These are phyloP conservation scores for Oryzias javanicus DNA, from an alignment of 2,113 vertebrate genomes.

Conservation along the genomic window DNA sequence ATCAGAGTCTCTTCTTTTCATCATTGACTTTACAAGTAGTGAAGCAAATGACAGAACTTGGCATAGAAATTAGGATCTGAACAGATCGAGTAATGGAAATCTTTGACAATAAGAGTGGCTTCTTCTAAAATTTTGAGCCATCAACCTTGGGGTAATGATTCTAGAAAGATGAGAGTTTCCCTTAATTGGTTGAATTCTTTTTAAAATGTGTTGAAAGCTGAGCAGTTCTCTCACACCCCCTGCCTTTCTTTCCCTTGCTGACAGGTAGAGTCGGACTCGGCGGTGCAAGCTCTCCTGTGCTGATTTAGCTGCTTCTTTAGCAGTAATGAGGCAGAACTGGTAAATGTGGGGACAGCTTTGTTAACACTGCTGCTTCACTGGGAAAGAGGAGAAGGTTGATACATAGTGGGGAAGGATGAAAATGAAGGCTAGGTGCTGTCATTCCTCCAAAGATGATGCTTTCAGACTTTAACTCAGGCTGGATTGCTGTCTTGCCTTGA, in stretches of 20 bases:
- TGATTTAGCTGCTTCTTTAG: conserved; percentile 75
- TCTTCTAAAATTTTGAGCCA: conserved; percentile 18
- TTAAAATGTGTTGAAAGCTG: conserved; percentile 43
- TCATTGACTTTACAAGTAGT: conserved; percentile 6
- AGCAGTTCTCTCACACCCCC: conserved; percentile 38
- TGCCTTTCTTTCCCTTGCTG: conserved; percentile 40
- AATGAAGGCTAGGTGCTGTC: conserved; percentile 65
- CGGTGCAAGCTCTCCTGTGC: conserved; percentile 61
- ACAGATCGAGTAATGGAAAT: conserved; percentile 3
- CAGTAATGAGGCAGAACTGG: conserved; percentile 79
- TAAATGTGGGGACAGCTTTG: conserved; percentile 75
- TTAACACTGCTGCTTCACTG: conserved; percentile 74
- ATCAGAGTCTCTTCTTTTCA: too few relatives aligned
- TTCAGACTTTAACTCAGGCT: conserved; percentile 49
- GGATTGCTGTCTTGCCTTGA: conserved; percentile 44
- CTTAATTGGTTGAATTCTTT: conserved; percentile 32
- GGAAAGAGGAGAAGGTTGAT: conserved; percentile 57
- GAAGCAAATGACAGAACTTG: background rate
- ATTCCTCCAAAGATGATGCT: conserved; percentile 59
- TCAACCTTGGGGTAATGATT: conserved; percentile 16
- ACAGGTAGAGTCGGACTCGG: conserved; percentile 60
- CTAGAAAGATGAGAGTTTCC: conserved; percentile 18
- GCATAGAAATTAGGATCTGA: background rate
- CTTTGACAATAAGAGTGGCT: conserved; percentile 1
- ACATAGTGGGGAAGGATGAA: conserved; percentile 58